phyloP scores from a whole-genome alignment of 2,888 invertebrate genomes.

The Aleiodes leptofemur region DNA sequence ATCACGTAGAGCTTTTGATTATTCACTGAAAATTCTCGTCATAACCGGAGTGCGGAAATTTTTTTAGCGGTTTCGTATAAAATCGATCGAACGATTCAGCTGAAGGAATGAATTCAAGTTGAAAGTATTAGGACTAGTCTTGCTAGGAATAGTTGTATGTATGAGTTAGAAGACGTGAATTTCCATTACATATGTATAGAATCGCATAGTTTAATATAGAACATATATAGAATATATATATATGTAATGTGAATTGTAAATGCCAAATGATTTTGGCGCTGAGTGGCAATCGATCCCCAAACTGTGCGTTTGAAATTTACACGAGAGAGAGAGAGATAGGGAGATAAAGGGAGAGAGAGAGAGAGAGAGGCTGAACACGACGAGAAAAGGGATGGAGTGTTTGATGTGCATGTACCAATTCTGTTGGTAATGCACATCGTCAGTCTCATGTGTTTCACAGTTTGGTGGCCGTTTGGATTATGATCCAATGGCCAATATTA shows the following conservation, averaged over 20 bases:
- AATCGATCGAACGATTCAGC: constrained; percentile 34
- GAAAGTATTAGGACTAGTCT: neutral
- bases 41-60: neutral
- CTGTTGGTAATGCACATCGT: constrained; percentile 50
- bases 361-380: constrained; percentile 25
- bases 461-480: constrained; percentile 46
- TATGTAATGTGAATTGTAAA: constrained; percentile 23
- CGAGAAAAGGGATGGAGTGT: constrained; percentile 37
- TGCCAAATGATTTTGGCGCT: constrained; percentile 39
- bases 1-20: too few species aligned
- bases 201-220: constrained; percentile 1
- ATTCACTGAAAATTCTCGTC: neutral
- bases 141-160: neutral
- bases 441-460: constrained; percentile 39
- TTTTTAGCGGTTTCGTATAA: neutral
- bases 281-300: constrained; percentile 54
- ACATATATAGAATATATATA: neutral
- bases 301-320: constrained; percentile 42
- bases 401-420: constrained; percentile 48
- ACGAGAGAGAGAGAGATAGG: neutral
- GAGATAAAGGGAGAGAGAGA: neutral
- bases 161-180: constrained; percentile 19
- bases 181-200: constrained; percentile 2
- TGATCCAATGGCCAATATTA: constrained; percentile 36
- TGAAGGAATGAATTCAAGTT: constrained; percentile 25